Conservation (phyloP, 92 coral and sea anemone genomes). For the Phenganax subtilis region DNA sequence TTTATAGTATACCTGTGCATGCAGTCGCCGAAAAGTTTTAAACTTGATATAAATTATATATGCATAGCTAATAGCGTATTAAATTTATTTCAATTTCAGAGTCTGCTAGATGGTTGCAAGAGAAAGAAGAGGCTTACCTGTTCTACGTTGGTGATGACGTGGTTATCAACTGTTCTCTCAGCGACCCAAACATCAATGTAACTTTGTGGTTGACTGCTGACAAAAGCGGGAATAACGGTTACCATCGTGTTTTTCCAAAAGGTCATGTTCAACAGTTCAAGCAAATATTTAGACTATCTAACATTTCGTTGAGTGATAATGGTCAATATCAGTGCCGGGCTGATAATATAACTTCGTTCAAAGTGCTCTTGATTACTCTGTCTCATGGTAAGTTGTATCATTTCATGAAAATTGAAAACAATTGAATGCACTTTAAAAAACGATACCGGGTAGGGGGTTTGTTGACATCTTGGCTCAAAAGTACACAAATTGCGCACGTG, state of each 20-base stretch:
- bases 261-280: slow-evolving; percentile 12
- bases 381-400: neutral
- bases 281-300: slow-evolving; percentile 17
- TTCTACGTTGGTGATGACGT: neutral
- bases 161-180: neutral
- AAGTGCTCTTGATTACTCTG: neutral
- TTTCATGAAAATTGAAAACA: neutral
- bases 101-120: neutral
- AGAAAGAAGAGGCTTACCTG: neutral
- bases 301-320: neutral
- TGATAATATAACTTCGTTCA: slow-evolving; percentile 1
- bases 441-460: neutral
- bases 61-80: neutral
- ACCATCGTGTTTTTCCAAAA: slow-evolving; percentile 16
- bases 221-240: neutral
- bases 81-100: neutral
- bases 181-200: neutral
- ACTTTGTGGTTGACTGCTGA: neutral
- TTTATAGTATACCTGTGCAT: neutral
- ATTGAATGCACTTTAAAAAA: neutral
- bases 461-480: neutral
- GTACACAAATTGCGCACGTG: no score
- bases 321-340: slow-evolving; percentile 50
- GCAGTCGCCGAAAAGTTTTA: neutral
- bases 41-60: neutral